phyloP scores from a whole-genome alignment of 1,140 invertebrate species.

The Eurytemora carolleeae region DNA sequence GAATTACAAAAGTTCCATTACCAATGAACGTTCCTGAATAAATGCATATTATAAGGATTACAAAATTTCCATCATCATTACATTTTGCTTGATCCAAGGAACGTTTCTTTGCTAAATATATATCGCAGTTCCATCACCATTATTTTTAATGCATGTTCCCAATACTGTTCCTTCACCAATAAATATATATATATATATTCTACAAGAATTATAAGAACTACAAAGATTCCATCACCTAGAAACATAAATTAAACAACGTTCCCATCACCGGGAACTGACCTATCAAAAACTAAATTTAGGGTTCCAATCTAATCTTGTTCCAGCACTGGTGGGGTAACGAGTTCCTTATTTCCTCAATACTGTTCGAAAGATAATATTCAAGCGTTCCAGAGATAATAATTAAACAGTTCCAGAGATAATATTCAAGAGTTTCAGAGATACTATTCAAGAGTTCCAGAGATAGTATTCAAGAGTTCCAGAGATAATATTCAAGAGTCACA shows the following conservation, averaged over 20 bases:
- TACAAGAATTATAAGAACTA: neutral
- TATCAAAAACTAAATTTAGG: constrained; percentile 20
- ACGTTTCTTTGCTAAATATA: too few species aligned
- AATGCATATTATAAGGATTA: too few species aligned
- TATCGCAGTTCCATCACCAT: neutral
- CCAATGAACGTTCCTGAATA: too few species aligned
- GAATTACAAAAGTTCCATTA: too few species aligned
- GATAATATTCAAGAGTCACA: constrained; percentile 5
- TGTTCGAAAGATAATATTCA: constrained; percentile 46
- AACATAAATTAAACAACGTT: too few species aligned
- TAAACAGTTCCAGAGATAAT: too few species aligned
- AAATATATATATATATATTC: neutral
- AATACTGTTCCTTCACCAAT: neutral
- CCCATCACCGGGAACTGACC: neutral
- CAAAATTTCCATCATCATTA: too few species aligned
- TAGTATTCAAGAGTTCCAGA: neutral
- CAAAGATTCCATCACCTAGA: too few species aligned
- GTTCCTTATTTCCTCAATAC: constrained; percentile 59
- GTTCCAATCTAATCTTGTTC: constrained; percentile 35
- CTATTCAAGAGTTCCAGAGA: constrained; percentile 16
- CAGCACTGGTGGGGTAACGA: constrained; percentile 64
- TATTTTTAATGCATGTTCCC: neutral
- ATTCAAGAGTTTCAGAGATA: too few species aligned
- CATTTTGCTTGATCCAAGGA: too few species aligned
- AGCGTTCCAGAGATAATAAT: constrained; percentile 53